Percentiles rank a stretch among this genome's conserved stretches.
Evolutionary conservation across 2,113 vertebrate species (phyloP).

Genomic region (Naja naja): DNA sequence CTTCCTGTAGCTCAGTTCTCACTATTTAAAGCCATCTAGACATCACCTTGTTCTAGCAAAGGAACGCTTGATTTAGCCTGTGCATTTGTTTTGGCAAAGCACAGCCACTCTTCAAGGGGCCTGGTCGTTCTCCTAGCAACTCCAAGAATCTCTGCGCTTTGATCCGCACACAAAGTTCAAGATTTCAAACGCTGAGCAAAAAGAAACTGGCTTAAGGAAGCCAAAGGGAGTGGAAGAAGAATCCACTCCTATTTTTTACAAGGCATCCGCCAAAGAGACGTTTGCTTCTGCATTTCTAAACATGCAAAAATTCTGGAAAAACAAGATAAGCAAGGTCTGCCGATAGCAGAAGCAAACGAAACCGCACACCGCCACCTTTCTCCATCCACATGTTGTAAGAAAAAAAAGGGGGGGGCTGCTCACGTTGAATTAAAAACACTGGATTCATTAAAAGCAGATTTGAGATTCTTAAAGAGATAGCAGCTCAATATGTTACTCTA

Average conservation of each 20-base stretch:
- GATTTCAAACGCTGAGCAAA: conserved; percentile 26
- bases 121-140: not conserved
- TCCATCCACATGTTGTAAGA: not conserved
- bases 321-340: not conserved
- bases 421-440: not conserved
- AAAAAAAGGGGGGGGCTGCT: too few relatives aligned
- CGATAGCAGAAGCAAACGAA: not conserved
- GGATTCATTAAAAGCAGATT: not conserved
- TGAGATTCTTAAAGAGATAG: not conserved
- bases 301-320: conserved; percentile 1
- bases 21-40: not conserved
- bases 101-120: not conserved
- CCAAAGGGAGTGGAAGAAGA: conserved; percentile 42
- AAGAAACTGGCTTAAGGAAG: conserved; percentile 16
- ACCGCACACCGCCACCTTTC: not conserved
- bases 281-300: conserved; percentile 30
- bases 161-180: not conserved
- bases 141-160: not conserved
- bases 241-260: conserved; percentile 3
- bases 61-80: not conserved
- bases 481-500: not conserved
- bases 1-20: not conserved
- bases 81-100: not conserved
- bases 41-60: not conserved
- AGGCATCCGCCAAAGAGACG: not conserved